Percentiles rank a stretch among this genome's conserved stretches.
Evolutionary conservation across 2,888 invertebrate genomes (phyloP).

Genomic region (Tuta absoluta): DNA sequence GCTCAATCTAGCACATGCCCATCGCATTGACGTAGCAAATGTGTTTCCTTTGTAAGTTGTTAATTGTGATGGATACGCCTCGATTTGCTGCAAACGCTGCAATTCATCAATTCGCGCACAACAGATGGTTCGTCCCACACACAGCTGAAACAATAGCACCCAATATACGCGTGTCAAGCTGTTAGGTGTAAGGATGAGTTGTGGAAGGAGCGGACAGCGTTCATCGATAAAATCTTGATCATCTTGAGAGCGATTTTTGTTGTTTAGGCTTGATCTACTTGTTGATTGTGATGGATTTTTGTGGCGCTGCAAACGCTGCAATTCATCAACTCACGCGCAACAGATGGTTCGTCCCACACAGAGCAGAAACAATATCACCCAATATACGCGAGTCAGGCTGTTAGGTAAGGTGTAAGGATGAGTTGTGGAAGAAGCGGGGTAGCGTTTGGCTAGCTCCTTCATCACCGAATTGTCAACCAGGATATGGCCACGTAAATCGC

Average conservation of each 20-base stretch:
- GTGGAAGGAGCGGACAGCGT: background rate
- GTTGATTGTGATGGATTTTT: constrained; percentile 67
- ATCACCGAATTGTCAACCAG: too few relatives aligned
- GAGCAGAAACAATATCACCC: constrained; percentile 54
- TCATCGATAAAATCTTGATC: background rate
- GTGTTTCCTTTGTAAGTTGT: constrained; percentile 36
- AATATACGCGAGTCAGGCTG: background rate
- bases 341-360: constrained; percentile 68
- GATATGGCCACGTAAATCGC: too few relatives aligned
- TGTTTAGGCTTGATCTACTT: too few relatives aligned
- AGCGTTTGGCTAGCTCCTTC: too few relatives aligned
- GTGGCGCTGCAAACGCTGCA: constrained; percentile 56
- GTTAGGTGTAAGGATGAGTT: background rate
- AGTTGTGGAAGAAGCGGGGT: background rate
- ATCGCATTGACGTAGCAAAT: background rate
- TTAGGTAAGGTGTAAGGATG: background rate
- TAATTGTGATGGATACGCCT: constrained; percentile 69
- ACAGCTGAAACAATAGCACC: constrained; percentile 53
- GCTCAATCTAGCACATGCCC: background rate
- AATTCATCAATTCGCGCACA: constrained; percentile 57
- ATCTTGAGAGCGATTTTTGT: background rate
- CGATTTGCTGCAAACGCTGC: constrained; percentile 53
- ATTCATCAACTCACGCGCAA: constrained; percentile 56
- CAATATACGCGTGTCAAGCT: background rate
- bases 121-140: constrained; percentile 68